Base-by-base conservation (phyloP, 1,140 invertebrate species). In the Ips nitidus region DNA sequence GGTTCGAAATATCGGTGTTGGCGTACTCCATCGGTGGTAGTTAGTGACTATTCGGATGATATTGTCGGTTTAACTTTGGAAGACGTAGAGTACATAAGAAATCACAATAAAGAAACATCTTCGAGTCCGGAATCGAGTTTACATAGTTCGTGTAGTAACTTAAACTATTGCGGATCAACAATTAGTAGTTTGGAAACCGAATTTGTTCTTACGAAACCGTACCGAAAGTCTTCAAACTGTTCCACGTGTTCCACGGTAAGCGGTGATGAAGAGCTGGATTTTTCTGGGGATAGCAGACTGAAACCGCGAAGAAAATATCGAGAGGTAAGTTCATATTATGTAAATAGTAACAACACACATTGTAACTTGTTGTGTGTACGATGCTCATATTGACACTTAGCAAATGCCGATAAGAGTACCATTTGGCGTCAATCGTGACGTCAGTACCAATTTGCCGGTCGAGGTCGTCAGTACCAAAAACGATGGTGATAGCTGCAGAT, bases 41-140 rank as follows among this genome's bases (percentile, higher is more conserved):
- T 94, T 1, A 92, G 90, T 73, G 92, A 94, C 78, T 92, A 92
- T 75, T 92, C 90, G 0, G 91, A 93, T 76, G 90, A 91, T 71
- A 82, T 87, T 36, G 83, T 84, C 83, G 86, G 43, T 4, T 84
- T 89, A 2, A 87, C 86, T 4, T 80, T 87, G 52, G 88, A 89
- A 73, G 88, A 89, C 76, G 85, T 88, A 73, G 85, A 88, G 74
- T 87, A 87, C 80, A 83, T 88, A 73, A 80, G 85, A 5, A 82
- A 82, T 71, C 83, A 83, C 59, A 74, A 82, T 36, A 75, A 81
- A 58, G 79, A 80, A 41, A 70, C 76, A 5, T 80, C 80, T 5
- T 76, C 75, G 0, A 79, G 77, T 41, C 76, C 78, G 4, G 80
- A 81, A 37, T 64, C 87, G 83, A 88, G 86, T 72, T 83, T 86